phyloP scores from a whole-genome alignment of 2,888 invertebrate species.

The Aelia acuminata region DNA sequence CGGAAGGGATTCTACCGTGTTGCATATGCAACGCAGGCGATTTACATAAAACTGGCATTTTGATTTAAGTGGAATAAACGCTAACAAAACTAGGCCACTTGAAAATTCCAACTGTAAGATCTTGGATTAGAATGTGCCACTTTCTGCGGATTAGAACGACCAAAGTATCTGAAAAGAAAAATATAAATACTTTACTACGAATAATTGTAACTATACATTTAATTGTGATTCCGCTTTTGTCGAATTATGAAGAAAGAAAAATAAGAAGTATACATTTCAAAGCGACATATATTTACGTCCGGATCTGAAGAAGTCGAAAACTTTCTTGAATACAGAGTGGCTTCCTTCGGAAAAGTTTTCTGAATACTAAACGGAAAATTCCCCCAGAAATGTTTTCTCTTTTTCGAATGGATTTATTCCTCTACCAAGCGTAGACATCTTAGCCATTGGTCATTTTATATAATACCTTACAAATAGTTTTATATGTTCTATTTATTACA shows the following conservation, averaged over 20 bases:
- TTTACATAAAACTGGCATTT: background rate
- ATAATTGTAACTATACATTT: background rate
- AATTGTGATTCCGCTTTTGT: background rate
- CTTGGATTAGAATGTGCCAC: background rate
- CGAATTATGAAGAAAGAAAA: background rate
- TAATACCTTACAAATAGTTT: background rate
- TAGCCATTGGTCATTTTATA: background rate
- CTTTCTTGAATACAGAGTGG: background rate
- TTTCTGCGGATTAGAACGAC: background rate
- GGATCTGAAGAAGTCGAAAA: background rate
- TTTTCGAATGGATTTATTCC: background rate
- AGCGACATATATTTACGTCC: background rate
- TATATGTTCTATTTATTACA: background rate
- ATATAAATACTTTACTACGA: background rate
- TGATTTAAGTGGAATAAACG: conserved; percentile 21
- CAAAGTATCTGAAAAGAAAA: background rate
- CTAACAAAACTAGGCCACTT: background rate
- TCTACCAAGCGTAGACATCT: background rate
- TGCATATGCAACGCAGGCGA: background rate
- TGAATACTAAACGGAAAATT: conserved; percentile 15
- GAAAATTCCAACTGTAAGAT: background rate
- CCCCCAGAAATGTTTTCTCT: background rate
- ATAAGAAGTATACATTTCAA: conserved; percentile 1
- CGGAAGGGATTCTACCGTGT: background rate
- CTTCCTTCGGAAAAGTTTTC: conserved; percentile 21